These are phyloP conservation scores for Vombatus ursinus DNA, from an alignment of 2,113 vertebrate species.

Conservation along the genomic window DNA sequence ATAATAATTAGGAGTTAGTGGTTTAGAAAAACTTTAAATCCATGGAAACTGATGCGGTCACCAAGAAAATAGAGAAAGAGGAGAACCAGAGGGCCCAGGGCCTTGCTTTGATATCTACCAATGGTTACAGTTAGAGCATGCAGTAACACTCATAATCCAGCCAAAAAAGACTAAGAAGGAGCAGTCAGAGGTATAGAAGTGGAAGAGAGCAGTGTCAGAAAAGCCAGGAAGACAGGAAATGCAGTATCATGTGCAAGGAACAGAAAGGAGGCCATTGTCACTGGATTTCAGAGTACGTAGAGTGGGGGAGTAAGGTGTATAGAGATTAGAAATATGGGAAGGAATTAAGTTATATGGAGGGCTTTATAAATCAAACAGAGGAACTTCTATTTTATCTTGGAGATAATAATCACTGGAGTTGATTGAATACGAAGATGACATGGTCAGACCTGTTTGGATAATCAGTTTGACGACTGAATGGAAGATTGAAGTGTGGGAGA, in stretches of 20 bases:
- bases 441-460: too few species aligned
- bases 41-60: background rate
- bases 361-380: background rate
- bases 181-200: background rate
- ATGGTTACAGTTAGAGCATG: background rate
- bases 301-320: too few species aligned
- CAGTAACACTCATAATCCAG: background rate
- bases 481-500: too few species aligned
- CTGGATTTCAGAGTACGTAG: too few species aligned
- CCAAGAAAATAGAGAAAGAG: background rate
- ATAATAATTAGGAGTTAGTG: background rate
- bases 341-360: background rate
- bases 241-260: background rate
- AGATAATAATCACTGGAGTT: background rate
- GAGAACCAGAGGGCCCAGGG: background rate
- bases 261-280: background rate
- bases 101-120: background rate
- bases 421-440: too few species aligned
- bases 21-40: background rate
- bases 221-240: background rate
- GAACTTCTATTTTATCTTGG: background rate
- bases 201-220: background rate
- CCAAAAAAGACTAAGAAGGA: background rate
- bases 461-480: too few species aligned
- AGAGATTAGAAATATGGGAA: background rate